phyloP scores from a whole-genome alignment of 2,113 vertebrate genomes.

The Condylura cristata region DNA sequence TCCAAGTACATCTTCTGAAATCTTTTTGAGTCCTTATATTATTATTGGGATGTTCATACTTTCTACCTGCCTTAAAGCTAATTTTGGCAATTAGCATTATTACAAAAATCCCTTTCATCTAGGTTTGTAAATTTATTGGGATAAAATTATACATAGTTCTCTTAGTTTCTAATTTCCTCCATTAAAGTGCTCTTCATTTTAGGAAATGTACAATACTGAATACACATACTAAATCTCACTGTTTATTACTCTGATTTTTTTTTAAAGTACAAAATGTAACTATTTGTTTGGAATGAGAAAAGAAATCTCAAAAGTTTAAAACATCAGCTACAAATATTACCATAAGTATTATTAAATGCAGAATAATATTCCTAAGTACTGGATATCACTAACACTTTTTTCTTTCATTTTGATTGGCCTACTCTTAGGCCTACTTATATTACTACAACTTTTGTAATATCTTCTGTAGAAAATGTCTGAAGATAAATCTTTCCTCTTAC shows the following conservation, averaged over 20 bases:
- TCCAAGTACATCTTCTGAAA: no score
- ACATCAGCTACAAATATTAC: no score
- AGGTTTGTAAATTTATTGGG: constrained; percentile 23
- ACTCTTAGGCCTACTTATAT: neutral
- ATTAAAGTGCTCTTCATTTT: neutral
- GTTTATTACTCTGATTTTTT: neutral
- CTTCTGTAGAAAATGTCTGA: neutral
- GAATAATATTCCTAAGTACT: neutral
- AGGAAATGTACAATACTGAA: neutral
- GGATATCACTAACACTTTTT: neutral
- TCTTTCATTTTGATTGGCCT: neutral
- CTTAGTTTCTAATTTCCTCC: neutral
- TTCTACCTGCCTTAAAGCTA: neutral
- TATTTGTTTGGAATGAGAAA: neutral
- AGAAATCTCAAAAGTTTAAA: neutral
- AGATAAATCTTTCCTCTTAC: neutral
- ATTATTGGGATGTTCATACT: neutral
- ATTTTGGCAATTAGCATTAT: neutral
- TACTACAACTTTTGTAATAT: neutral
- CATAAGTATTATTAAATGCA: neutral
- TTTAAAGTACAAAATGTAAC: neutral
- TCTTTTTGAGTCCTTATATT: no score
- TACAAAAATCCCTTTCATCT: constrained; percentile 30
- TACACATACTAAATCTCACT: constrained; percentile 4
- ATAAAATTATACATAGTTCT: neutral